Base-by-base conservation (phyloP, 2,113 vertebrate genomes). In the Larimichthys polyactis region DNA sequence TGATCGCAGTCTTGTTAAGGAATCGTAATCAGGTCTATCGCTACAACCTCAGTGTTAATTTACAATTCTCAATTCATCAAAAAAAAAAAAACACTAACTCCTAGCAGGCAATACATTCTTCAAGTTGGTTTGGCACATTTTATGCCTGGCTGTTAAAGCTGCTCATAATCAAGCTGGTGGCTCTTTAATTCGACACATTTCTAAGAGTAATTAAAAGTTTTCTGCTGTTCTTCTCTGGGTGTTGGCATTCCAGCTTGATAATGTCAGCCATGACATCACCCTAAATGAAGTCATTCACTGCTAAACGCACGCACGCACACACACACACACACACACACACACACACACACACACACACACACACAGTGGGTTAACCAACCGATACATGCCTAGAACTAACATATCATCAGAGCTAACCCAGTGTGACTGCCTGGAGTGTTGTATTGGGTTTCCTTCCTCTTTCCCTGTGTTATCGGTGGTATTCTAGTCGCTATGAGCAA, bases 181-280 rank as follows among this genome's bases (percentile, higher is more conserved):
- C 22, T 76, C 17, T 58, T 46, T 46, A 78, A 77, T 10, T 55
- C 36, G 11, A 89, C 75, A 78, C 57, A 58, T 58, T 73, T 63
- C 36, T 8, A 27, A 71, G 40, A 81, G n/a, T 29, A 73, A 77
- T 71, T 81, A 24, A 17, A 84, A 66, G 46, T 77, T 73, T 57
- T 49, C 24, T 78, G 71, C 60, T 68, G 40, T 58, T 89, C 32
- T 49, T 76, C 66, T 75, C 49, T 78, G 64, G 44, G 88, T 94
- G 71, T 75, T 78, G 66, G 54, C 20, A 36, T 72, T 96, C 90
- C 89, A 36, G 22, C 87, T 90, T 92, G 90, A 95, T 96, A 95
- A 96, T 95, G 94, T 96, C 94, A 96, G 90, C 87, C 85, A 88
- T 97, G 96, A 96, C 94, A 93, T 97, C 96, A 97, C 82, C 91